Conservation (phyloP, 23 tunicate species). For the Diplosoma virens region DNA sequence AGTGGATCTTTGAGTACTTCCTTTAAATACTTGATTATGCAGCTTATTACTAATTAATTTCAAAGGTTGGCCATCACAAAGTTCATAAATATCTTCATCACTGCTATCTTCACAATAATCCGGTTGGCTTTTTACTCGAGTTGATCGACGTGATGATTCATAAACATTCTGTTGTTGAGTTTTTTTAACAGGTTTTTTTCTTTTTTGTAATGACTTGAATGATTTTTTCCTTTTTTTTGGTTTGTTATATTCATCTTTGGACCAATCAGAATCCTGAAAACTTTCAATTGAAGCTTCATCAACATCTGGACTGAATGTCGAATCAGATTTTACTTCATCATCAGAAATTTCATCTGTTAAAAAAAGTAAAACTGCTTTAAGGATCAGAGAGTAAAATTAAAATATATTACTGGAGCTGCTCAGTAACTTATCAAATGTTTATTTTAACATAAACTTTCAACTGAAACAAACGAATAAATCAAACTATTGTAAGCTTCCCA, state of each 20-base stretch:
- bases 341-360: background rate
- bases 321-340: background rate
- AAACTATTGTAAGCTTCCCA: too few relatives aligned
- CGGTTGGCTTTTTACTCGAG: background rate
- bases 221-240: background rate
- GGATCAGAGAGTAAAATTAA: too few relatives aligned
- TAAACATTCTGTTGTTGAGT: background rate
- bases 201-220: background rate
- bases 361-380: too few relatives aligned
- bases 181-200: background rate
- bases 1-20: too few relatives aligned
- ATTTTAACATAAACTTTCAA: too few relatives aligned
- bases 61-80: conserved; percentile 16
- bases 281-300: background rate
- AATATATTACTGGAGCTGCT: too few relatives aligned
- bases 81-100: background rate
- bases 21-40: too few relatives aligned
- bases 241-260: background rate
- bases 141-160: background rate
- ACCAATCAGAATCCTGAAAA: background rate
- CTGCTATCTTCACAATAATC: conserved; percentile 3
- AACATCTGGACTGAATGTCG: background rate
- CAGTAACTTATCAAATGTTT: too few relatives aligned
- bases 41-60: too few relatives aligned
- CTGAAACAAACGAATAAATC: too few relatives aligned